Conservation (phyloP, 2,888 invertebrate genomes). For the Nematopogon swammerdamellus region DNA sequence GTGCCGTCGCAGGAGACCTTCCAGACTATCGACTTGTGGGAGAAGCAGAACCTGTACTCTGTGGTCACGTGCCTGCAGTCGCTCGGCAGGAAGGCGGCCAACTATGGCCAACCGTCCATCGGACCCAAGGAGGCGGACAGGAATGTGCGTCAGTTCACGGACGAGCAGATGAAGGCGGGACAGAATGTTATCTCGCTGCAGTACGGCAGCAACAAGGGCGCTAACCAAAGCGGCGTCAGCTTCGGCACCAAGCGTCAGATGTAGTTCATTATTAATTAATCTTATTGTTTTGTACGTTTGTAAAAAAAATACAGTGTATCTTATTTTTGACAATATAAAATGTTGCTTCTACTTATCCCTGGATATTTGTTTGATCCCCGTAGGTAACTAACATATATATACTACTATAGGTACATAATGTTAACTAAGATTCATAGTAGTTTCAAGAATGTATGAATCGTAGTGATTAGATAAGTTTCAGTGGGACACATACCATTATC, state of each 20-base stretch:
- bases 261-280: conserved; percentile 50
- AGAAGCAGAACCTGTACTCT: conserved; percentile 93
- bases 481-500: neutral
- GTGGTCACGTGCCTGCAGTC: conserved; percentile 94
- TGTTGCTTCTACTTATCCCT: too few species aligned
- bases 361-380: too few species aligned
- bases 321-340: too few species aligned
- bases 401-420: too few species aligned
- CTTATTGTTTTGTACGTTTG: neutral
- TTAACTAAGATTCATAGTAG: neutral
- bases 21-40: conserved; percentile 98
- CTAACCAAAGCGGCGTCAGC: conserved; percentile 91
- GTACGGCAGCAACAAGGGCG: conserved; percentile 96
- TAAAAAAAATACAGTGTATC: neutral
- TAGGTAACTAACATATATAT: too few species aligned
- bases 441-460: neutral
- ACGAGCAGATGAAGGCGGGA: conserved; percentile 90
- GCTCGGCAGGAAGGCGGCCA: conserved; percentile 86
- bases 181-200: conserved; percentile 92
- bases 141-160: conserved; percentile 88
- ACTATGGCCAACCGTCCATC: conserved; percentile 81
- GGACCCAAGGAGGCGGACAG: conserved; percentile 96
- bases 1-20: conserved; percentile 93
- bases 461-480: neutral
- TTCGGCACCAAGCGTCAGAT: conserved; percentile 96